Evolutionary conservation across 2,113 vertebrate species (phyloP), one percentile per base, ranked within the genome.

Genomic region (Tenebrosternarchus preto): DNA sequence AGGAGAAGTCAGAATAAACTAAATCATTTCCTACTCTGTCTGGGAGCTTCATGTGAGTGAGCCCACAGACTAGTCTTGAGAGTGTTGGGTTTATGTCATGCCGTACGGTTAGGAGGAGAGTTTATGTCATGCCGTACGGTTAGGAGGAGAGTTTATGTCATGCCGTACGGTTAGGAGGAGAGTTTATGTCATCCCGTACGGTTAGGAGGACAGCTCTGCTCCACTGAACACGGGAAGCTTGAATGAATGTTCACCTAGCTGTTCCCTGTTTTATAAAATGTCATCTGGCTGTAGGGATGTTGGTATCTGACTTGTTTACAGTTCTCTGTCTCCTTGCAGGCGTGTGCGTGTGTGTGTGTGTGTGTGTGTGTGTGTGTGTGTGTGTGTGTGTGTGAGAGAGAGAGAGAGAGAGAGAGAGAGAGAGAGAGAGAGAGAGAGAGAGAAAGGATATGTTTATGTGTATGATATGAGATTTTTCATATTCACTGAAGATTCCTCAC

Each of bases 231-330:
- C 36, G 60, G 39, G 33, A 63, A 53, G 27, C 67, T 69, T 75
- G 55, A 74, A 73, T 78, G 81, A 84, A 73, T 73, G 39, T 53
- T 63, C 55, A 53, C 63, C 46, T 59, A 33, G 27, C 19, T 66
- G 73, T 6, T 73, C 22, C 31, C 53, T 73, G 53, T 36, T 78
- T 73, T 81, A 59, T 31, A 59, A 84, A 80, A 76, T 83, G 67
- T 73, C 27, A 71, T 33, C 36, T 61, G 63, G 60, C 74, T 77
- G 59, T 24, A 36, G 53, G 59, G 36, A 72, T 72, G 33, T 80
- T 73, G 55, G 55, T 19, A 31, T 66, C 57, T 57, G 22, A 43
- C 71, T 29, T 73, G 19, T 57, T 76, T 71, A 71, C 43, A 72
- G 61, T 25, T n/a, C 66, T 53, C 20, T 7, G 55, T 72, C 29